A percentile compares a stretch with the other conserved stretches of the same genome.
phyloP scores from a whole-genome alignment of 2,888 invertebrate species.

The Oasisia sp. region DNA sequence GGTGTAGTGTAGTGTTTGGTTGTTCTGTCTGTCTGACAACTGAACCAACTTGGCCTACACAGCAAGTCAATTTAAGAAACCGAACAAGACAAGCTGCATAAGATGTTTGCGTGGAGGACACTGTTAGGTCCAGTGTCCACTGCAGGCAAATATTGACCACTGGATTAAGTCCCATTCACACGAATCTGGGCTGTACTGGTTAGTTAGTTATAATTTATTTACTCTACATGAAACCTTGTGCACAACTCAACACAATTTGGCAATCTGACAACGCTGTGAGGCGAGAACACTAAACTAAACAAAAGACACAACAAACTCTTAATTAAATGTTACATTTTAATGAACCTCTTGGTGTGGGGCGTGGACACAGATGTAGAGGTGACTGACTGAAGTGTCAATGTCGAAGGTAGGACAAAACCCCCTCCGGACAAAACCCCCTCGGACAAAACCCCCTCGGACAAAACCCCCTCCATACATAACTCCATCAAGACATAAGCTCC shows the following conservation, averaged over 20 bases:
- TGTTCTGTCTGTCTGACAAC: not conserved
- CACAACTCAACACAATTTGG: not conserved
- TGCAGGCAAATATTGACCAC: not conserved
- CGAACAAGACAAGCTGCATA: not conserved
- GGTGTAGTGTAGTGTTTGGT: not conserved
- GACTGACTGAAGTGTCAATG: too few relatives aligned
- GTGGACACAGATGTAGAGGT: not conserved
- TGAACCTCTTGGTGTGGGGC: not conserved
- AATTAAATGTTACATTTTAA: not conserved
- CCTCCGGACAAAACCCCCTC: too few relatives aligned
- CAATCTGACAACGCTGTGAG: not conserved
- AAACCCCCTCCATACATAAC: too few relatives aligned
- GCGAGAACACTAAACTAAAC: not conserved
- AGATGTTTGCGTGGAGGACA: not conserved
- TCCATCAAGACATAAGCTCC: too few relatives aligned
- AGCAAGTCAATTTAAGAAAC: not conserved
- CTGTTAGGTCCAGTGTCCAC: not conserved
- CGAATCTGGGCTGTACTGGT: not conserved
- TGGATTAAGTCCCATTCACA: not conserved
- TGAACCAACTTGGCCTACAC: not conserved
- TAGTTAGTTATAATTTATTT: not conserved
- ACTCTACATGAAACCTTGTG: not conserved
- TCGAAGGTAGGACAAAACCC: too few relatives aligned
- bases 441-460: too few relatives aligned
- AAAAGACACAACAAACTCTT: not conserved